Percentiles rank a stretch among this genome's conserved stretches.
phyloP scores from a whole-genome alignment of 2,888 invertebrate genomes.

The Eupithecia tripunctaria region DNA sequence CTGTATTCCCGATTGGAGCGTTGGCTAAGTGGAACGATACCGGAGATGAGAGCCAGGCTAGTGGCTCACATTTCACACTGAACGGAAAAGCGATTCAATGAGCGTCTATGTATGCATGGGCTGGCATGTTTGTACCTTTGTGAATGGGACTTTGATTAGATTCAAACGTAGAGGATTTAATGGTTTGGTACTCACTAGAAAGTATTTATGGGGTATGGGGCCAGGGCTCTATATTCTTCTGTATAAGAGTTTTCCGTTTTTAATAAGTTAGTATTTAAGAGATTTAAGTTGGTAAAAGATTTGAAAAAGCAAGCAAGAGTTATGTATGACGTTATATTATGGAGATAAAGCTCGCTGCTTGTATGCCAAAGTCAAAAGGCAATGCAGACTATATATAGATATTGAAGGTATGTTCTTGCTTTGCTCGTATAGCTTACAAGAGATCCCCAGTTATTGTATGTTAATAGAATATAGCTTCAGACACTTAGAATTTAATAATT shows the following conservation, averaged over 20 bases:
- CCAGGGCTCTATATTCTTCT: neutral
- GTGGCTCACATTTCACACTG: constrained; percentile 58
- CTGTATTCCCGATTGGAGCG: constrained; percentile 28
- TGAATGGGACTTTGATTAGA: neutral
- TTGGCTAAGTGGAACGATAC: constrained; percentile 71
- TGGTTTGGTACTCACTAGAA: neutral
- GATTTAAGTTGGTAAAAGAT: neutral
- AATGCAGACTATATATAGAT: neutral
- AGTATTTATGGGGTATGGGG: neutral
- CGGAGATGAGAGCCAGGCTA: constrained; percentile 68
- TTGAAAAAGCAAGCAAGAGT: neutral
- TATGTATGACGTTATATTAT: neutral
- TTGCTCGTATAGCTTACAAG: neutral
- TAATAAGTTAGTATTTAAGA: neutral
- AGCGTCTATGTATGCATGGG: constrained; percentile 18
- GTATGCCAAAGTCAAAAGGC: neutral
- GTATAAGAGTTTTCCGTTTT: neutral
- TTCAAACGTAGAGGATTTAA: neutral
- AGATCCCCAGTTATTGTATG: neutral
- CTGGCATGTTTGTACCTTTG: neutral
- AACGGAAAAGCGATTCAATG: constrained; percentile 46
- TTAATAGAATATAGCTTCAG: neutral
- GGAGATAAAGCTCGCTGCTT: neutral
- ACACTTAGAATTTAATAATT: neutral
- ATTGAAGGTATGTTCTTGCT: neutral